Percentiles rank a stretch among this genome's conserved stretches.
phyloP scores from a whole-genome alignment of 2,797 vertebrate species.

The Dipus sagitta region DNA sequence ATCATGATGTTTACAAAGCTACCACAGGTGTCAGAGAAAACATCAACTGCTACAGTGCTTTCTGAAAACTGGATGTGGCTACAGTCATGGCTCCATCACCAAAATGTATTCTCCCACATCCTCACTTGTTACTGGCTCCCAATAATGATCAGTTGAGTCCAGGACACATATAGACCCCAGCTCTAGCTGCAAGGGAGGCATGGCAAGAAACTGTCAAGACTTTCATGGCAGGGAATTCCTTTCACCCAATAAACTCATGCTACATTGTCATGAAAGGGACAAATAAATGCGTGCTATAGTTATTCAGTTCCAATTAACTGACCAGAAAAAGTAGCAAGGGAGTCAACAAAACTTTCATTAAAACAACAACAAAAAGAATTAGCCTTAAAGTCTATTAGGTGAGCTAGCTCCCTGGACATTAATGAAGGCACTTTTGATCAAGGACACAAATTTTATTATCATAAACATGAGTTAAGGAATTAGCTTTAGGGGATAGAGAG shows the following conservation, averaged over 20 bases:
- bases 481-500: background rate
- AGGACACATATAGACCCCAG: background rate
- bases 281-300: background rate
- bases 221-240: background rate
- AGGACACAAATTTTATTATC: background rate
- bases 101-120: background rate
- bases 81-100: background rate
- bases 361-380: conserved; percentile 33
- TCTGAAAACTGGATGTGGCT: background rate
- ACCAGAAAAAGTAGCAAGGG: background rate
- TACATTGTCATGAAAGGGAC: conserved; percentile 6
- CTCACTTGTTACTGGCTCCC: background rate
- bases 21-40: background rate
- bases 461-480: conserved; percentile 18
- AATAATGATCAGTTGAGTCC: background rate
- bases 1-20: background rate
- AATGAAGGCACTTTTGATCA: background rate
- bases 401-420: background rate
- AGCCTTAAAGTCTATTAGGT: background rate
- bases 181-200: background rate
- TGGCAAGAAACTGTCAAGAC: background rate
- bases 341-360: conserved; percentile 10
- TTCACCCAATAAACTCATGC: background rate
- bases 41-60: background rate
- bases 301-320: conserved; percentile 27